A percentile compares a stretch with the other conserved stretches of the same genome.
These are phyloP conservation scores for Dufourea novaeangliae DNA, from an alignment of 1,140 invertebrate species.

Conservation along the genomic window DNA sequence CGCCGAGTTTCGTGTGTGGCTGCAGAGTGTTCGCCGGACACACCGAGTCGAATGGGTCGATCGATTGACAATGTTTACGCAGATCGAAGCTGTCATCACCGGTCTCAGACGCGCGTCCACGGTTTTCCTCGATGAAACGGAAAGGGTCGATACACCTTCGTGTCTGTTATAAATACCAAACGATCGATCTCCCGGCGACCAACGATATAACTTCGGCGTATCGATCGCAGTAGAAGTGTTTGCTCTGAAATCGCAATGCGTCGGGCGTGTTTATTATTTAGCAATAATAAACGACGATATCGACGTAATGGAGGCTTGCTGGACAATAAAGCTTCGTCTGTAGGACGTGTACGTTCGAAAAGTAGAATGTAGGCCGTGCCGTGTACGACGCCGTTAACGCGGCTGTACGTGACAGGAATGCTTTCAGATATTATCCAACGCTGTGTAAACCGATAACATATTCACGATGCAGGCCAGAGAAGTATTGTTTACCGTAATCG, in stretches of 20 bases:
- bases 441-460: conserved; percentile 33
- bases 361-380: conserved; percentile 22
- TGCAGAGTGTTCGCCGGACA: not conserved
- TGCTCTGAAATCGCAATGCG: not conserved
- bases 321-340: conserved; percentile 3
- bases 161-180: conserved; percentile 15
- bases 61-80: conserved; percentile 19
- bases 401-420: conserved; percentile 25
- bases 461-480: conserved; percentile 17
- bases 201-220: not conserved
- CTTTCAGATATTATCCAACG: conserved; percentile 42
- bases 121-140: conserved; percentile 14
- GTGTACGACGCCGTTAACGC: conserved; percentile 21
- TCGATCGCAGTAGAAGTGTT: too few species aligned
- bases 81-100: conserved; percentile 2
- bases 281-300: not conserved
- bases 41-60: conserved; percentile 10
- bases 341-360: not conserved
- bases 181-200: conserved; percentile 6
- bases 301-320: not conserved
- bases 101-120: conserved; percentile 16
- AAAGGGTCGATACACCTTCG: conserved; percentile 4
- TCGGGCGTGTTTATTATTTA: conserved; percentile 17
- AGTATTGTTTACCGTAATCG: conserved; percentile 34
- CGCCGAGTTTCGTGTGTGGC: conserved; percentile 23